Evolutionary conservation across 2,113 vertebrate species (phyloP).

Genomic region (Hymenochirus boettgeri): DNA sequence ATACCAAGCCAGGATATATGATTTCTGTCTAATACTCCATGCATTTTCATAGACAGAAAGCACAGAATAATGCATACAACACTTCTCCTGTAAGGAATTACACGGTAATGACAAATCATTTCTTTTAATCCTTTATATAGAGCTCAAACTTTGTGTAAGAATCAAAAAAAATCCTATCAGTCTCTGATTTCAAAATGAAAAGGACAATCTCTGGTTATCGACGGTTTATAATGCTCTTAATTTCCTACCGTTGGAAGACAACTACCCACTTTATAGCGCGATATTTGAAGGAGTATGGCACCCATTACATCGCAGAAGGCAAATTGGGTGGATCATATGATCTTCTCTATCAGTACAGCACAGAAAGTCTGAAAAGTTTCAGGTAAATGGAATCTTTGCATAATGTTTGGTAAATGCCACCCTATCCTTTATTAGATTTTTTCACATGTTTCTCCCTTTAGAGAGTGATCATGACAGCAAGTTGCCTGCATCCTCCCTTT

Average conservation of each 20-base stretch:
- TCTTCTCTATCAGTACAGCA: constrained; percentile 82
- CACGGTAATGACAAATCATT: too few species aligned
- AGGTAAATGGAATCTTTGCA: constrained; percentile 56
- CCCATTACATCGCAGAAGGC: constrained; percentile 84
- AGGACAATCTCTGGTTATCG: constrained; percentile 72
- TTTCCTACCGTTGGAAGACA: constrained; percentile 83
- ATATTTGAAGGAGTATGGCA: constrained; percentile 88
- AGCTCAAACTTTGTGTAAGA: constrained; percentile 81
- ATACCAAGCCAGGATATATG: too few species aligned
- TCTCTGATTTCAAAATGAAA: constrained; percentile 77
- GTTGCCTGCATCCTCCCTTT: too few species aligned
- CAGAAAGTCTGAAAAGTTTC: constrained; percentile 71
- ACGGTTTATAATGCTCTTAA: constrained; percentile 76
- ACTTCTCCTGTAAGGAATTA: too few species aligned
- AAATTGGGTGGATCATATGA: constrained; percentile 83
- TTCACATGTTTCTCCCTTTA: too few species aligned
- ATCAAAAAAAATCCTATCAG: constrained; percentile 77
- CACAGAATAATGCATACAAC: too few species aligned
- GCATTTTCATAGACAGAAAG: too few species aligned
- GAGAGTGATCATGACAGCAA: too few species aligned
- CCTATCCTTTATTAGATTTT: too few species aligned
- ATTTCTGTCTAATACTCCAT: too few species aligned
- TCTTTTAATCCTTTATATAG: constrained; percentile 50
- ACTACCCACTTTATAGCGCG: constrained; percentile 80
- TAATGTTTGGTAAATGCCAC: too few species aligned